A percentile compares a stretch with the other conserved stretches of the same genome.
Conservation (phyloP, 92 coral and sea anemone species). For the Zoanthus solanderi region DNA sequence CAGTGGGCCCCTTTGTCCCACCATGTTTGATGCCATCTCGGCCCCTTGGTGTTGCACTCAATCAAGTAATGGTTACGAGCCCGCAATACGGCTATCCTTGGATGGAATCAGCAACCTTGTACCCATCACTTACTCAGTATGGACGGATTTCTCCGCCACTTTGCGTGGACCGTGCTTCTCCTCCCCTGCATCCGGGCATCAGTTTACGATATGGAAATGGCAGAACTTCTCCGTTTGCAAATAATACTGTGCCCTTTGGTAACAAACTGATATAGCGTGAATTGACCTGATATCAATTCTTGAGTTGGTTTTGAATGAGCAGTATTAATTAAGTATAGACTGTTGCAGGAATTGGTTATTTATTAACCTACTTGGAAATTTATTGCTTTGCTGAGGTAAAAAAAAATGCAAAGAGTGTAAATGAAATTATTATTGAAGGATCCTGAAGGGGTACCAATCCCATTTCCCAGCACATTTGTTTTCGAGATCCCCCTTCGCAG, state of each 20-base stretch:
- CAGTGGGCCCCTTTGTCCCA: not conserved
- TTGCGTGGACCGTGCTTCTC: not conserved
- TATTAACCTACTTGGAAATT: no score
- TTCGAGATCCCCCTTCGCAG: no score
- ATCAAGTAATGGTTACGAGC: not conserved
- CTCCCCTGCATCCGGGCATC: conserved; percentile 6
- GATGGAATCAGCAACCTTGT: not conserved
- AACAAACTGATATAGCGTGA: not conserved
- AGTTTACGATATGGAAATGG: not conserved
- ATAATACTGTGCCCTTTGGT: not conserved
- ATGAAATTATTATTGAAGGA: no score
- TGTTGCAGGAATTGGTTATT: no score
- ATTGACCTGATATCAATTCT: no score
- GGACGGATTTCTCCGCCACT: conserved; percentile 42
- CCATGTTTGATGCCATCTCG: conserved; percentile 30
- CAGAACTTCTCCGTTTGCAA: not conserved
- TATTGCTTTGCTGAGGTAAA: no score
- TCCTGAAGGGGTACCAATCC: no score
- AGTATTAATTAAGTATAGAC: no score
- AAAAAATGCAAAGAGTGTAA: no score
- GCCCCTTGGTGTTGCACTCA: conserved; percentile 20
- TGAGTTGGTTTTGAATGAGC: no score
- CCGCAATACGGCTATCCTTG: conserved; percentile 24
- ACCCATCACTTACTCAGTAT: not conserved
- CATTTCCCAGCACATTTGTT: no score